Base-by-base conservation (phyloP, 2,888 invertebrate species). In the Drosophila borborema region DNA sequence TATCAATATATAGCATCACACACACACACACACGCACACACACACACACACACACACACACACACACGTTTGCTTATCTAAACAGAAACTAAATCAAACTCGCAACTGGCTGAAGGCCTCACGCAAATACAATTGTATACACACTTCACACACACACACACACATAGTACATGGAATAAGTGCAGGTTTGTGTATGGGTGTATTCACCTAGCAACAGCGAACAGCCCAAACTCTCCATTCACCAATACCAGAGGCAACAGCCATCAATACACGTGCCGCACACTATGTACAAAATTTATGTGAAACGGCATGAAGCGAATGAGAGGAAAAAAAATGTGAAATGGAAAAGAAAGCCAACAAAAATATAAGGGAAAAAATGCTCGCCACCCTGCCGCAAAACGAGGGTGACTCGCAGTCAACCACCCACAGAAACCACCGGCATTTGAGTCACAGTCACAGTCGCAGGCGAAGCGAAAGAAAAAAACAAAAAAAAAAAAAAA, bases 351-450 rank as follows among this genome's bases (percentile, higher is more conserved):
- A 48, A 55, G 45, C 58, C 28, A 51, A 34, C 48, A 54, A 9
- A 43, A 43, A 72, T 56, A 55, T 72, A 81, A 81, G 81, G 72
- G 77, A 86, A 80, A 80, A 88, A 68, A 60, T 64, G 48, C 59
- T 74, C 60, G 82, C 86, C 90, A 83, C 89, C 90, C 86, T 77
- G 90, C 66, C 74, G 63, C 71, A 51, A 71, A 76, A 59, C 58
- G 80, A 77, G 77, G 79, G 79, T 80, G 82, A 65, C 71, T 72
- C 56, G 58, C 71, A 45, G 63, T 38, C 49, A 64, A 77, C 71
- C 73, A 75, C 80, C 80, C 80, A 80, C 77, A 74, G 62, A 87
- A 85, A 83, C 90, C 85, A 87, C 86, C 87, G 90, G 90, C 89
- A 90, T 84, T 84, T 85, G 87, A 84, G 81, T 77, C 82, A 90